phyloP scores from a whole-genome alignment of 2,797 vertebrate genomes.

The Xiphophorus birchmanni region DNA sequence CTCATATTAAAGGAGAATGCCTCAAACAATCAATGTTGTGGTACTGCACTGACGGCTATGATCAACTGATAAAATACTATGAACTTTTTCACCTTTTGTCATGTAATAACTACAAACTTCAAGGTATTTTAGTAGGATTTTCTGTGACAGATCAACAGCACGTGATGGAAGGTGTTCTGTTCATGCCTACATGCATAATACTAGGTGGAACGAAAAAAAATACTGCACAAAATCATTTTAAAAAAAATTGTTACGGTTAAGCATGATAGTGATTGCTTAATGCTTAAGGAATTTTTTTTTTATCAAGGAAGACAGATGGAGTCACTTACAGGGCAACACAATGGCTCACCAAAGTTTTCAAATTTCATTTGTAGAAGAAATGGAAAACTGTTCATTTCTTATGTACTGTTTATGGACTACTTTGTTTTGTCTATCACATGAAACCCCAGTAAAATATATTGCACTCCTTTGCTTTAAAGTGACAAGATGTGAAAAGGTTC shows the following conservation, averaged over 20 bases:
- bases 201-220: background rate
- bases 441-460: background rate
- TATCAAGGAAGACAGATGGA: background rate
- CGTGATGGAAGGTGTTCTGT: background rate
- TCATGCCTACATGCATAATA: background rate
- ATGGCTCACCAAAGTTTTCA: background rate
- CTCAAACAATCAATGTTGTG: conserved; percentile 61
- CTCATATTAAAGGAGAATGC: conserved; percentile 74
- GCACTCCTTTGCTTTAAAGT: background rate
- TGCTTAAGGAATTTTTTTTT: background rate
- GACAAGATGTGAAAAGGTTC: background rate
- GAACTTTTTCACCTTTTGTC: background rate
- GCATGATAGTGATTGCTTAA: background rate
- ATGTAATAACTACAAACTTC: background rate
- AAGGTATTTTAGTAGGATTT: background rate
- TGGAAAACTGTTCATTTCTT: background rate
- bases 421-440: background rate
- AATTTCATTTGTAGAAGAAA: background rate
- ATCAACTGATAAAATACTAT: conserved; percentile 62
- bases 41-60: conserved; percentile 54
- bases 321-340: background rate
- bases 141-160: background rate
- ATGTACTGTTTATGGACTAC: background rate
- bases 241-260: background rate
- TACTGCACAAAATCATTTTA: background rate